Conservation (phyloP, 2,888 invertebrate species). For the Drosophila lacicola region DNA sequence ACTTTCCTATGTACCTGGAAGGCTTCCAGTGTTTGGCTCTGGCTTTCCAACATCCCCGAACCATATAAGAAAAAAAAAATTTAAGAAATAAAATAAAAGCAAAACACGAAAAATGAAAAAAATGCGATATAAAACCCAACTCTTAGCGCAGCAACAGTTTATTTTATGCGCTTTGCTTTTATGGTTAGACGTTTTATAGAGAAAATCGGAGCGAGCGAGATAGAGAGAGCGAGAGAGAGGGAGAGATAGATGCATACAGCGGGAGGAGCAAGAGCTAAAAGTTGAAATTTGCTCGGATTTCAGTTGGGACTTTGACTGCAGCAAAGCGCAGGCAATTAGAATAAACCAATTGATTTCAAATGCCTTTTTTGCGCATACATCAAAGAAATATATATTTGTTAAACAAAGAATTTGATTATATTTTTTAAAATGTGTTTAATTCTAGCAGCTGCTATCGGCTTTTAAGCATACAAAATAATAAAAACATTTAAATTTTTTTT, state of each 20-base stretch:
- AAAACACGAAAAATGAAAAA: conserved; percentile 43
- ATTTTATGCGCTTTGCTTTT: conserved; percentile 57
- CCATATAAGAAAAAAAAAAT: conserved; percentile 34
- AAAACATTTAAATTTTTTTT: too few species aligned
- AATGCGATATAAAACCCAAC: conserved; percentile 38
- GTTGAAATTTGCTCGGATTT: conserved; percentile 9
- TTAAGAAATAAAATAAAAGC: conserved; percentile 68
- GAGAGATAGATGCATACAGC: neutral
- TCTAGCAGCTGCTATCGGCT: too few species aligned
- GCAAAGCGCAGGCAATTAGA: conserved; percentile 17
- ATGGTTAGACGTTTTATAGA: conserved; percentile 23
- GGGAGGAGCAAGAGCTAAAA: neutral
- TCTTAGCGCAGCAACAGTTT: conserved; percentile 53
- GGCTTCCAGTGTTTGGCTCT: conserved; percentile 45
- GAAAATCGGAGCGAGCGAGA: neutral
- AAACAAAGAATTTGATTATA: too few species aligned
- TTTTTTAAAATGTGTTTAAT: too few species aligned
- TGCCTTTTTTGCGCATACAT: conserved; percentile 3
- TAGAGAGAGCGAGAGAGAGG: neutral
- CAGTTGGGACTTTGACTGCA: conserved; percentile 1
- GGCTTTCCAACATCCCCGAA: conserved; percentile 50
- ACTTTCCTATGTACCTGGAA: conserved; percentile 70
- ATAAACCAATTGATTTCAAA: conserved; percentile 27
- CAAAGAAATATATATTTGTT: too few species aligned
- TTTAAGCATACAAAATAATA: too few species aligned